Evolutionary conservation across 1,140 invertebrate species (phyloP), one percentile per base, ranked within the genome.

Genomic region (Drosophila tani): DNA sequence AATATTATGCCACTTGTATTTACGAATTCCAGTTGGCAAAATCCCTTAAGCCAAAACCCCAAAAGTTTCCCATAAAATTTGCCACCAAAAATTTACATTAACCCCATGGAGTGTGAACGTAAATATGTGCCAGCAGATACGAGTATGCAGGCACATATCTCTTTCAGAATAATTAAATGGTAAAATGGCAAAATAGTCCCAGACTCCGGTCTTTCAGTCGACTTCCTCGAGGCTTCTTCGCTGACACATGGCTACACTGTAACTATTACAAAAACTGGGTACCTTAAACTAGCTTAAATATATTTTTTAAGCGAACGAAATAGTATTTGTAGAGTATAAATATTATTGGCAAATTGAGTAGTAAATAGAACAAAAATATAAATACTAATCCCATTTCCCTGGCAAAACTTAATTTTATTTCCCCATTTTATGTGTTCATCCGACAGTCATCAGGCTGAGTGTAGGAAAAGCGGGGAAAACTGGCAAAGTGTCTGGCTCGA

Each of bases 91-190:
- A 79, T 58, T 41, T 71, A 79, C 63, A 73, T 79, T 69, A 69
- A 71, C 60, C 49, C 62, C 76, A 79, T 75, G 58, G 57, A 47
- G 59, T 67, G 65, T 45, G 57, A 63, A 64, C 32, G 58, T 63
- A 63, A 63, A 47, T 67, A 67, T 67, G 38, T 65, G 66, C 35
- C 59, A 32, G 46, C 7, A 38, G 51, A 53, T 38, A 38, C 51
- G 3, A 32, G 27, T 21, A 40, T 55, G 32, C 35, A 19, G 19
- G 53, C 46, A 58, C 35, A 62, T 63, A 55, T 77, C 24, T 55
- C 59, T 41, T 57, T 49, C 67, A 40, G 66, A 65, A 68, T 74
- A 82, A 82, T 82, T 79, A 79, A 83, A 83, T 82, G 51, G 67
- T 53, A 58, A 60, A 62, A 75, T 73, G 24, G 49, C 32, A 56